These are phyloP conservation scores for Enteromius unitaeniatus DNA, from an alignment of 2,797 vertebrate genomes.

Conservation along the genomic window DNA sequence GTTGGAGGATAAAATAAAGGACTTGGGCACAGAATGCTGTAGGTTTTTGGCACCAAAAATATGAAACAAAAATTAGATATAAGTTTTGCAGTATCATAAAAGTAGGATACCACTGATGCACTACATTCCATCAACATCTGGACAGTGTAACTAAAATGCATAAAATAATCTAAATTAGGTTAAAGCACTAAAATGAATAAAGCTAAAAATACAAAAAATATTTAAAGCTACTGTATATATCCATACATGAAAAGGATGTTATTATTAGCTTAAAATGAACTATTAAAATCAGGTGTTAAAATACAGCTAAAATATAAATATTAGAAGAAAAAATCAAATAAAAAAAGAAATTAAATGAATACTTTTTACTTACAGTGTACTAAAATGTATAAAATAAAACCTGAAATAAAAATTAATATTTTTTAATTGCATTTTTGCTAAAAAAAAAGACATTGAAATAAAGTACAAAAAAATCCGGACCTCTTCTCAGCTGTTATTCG, in stretches of 20 bases:
- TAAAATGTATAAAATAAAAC: not conserved
- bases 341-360: not conserved
- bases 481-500: slow-evolving; percentile 33
- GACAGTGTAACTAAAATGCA: not conserved
- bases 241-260: not conserved
- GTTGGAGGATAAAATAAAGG: not conserved
- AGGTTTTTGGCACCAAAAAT: not conserved
- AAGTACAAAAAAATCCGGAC: not conserved
- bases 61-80: not conserved
- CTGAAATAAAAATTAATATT: not conserved
- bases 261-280: not conserved
- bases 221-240: no score
- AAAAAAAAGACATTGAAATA: not conserved
- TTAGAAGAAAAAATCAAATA: not conserved
- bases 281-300: not conserved
- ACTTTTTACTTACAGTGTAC: not conserved
- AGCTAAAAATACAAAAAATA: not conserved
- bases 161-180: not conserved
- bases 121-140: not conserved
- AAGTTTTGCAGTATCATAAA: not conserved
- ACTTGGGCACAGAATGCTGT: not conserved
- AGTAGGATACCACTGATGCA: not conserved
- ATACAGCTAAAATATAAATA: not conserved
- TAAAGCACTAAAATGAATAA: not conserved
- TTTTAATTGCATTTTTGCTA: no score